These are phyloP conservation scores for Cabera pusaria DNA, from an alignment of 2,888 invertebrate genomes.

Conservation along the genomic window DNA sequence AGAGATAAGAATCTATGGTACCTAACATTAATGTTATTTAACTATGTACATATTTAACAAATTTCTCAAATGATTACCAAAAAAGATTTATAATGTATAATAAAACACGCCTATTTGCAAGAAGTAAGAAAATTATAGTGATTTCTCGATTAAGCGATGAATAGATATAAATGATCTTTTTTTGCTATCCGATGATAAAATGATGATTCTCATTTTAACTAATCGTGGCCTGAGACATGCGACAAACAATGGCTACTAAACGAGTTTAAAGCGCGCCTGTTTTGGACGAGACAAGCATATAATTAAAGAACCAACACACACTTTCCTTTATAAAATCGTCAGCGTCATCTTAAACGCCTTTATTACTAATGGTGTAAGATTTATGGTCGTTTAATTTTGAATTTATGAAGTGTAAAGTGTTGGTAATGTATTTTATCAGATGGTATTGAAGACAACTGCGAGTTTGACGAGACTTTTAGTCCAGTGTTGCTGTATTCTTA, in stretches of 20 bases:
- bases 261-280: conserved; percentile 71
- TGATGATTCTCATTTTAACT: conserved; percentile 38
- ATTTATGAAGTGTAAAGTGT: conserved; percentile 22
- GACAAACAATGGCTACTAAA: conserved; percentile 64
- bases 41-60: conserved; percentile 27
- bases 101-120: no score
- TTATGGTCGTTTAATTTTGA: conserved; percentile 20
- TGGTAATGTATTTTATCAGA: conserved; percentile 19
- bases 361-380: conserved; percentile 22
- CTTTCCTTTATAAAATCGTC: conserved; percentile 16
- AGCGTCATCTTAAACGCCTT: conserved; percentile 24
- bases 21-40: conserved; percentile 12
- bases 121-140: conserved; percentile 27
- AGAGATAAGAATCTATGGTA: neutral
- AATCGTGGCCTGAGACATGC: conserved; percentile 50
- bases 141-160: conserved; percentile 21
- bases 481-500: conserved; percentile 1
- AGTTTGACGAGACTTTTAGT: conserved; percentile 7
- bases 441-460: conserved; percentile 5
- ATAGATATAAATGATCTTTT: conserved; percentile 25
- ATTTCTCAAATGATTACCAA: conserved; percentile 22
- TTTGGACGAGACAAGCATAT: conserved; percentile 69
- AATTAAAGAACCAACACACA: conserved; percentile 50
- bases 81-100: no score
- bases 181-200: conserved; percentile 13